Percentiles rank a stretch among this genome's conserved stretches.
Conservation (phyloP, 2,888 invertebrate species). For the Lutraria lutraria region DNA sequence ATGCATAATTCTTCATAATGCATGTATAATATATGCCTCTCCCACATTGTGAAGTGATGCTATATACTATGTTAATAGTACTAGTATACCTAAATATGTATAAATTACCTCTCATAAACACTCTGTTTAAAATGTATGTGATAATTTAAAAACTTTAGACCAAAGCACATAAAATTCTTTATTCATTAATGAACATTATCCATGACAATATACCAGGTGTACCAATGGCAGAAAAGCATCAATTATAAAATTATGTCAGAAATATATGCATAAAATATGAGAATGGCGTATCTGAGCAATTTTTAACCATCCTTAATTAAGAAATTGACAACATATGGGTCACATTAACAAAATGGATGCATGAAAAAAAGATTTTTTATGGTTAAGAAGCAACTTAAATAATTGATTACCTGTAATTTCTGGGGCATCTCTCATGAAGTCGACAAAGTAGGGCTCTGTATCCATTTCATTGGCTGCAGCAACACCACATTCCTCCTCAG, state of each 20-base stretch:
- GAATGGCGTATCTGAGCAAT: too few relatives aligned
- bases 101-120: neutral
- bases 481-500: conserved; percentile 91
- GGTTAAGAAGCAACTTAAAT: too few relatives aligned
- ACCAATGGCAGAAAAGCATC: too few relatives aligned
- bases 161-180: too few relatives aligned
- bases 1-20: neutral
- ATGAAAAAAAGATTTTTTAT: neutral
- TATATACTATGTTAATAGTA: neutral
- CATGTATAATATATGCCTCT: neutral
- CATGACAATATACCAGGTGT: too few relatives aligned
- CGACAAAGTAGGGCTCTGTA: conserved; percentile 95
- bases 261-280: too few relatives aligned
- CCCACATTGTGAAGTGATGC: neutral
- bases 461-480: conserved; percentile 90
- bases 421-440: conserved; percentile 98
- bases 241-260: too few relatives aligned
- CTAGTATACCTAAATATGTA: neutral
- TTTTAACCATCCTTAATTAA: too few relatives aligned
- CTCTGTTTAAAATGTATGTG: neutral
- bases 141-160: neutral
- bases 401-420: conserved; percentile 91
- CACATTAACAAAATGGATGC: neutral
- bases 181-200: too few relatives aligned
- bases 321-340: neutral